Conservation (phyloP, 2,888 invertebrate species). For the Teleiodes luculella region DNA sequence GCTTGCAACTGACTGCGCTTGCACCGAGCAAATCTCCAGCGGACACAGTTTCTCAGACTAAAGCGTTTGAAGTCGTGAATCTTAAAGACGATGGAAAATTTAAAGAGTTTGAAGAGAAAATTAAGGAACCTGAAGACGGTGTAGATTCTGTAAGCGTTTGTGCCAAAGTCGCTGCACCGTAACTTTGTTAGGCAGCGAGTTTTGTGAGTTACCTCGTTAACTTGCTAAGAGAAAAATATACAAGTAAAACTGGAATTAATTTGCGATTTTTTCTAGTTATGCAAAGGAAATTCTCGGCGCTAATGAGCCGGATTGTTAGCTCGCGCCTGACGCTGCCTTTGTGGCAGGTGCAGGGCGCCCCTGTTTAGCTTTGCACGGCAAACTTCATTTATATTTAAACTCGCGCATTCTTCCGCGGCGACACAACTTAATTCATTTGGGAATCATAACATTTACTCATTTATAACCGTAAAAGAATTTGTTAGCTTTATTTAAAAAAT, state of each 20-base stretch:
- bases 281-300: constrained; percentile 48
- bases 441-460: not conserved
- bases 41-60: constrained; percentile 44
- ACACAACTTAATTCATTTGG: constrained; percentile 4
- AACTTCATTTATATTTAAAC: constrained; percentile 44
- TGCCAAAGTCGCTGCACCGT: constrained; percentile 52
- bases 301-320: constrained; percentile 68
- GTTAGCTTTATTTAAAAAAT: too few relatives aligned
- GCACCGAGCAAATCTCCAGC: constrained; percentile 28
- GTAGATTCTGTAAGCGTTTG: constrained; percentile 46
- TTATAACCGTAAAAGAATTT: too few relatives aligned
- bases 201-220: constrained; percentile 66
- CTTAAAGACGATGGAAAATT: constrained; percentile 63
- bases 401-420: constrained; percentile 10
- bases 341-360: constrained; percentile 47
- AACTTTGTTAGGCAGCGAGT: constrained; percentile 59
- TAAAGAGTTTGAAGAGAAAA: constrained; percentile 69
- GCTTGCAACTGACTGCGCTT: constrained; percentile 22
- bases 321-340: constrained; percentile 40
- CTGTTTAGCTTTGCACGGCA: constrained; percentile 40
- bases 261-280: constrained; percentile 47
- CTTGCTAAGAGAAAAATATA: constrained; percentile 55
- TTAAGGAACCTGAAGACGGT: constrained; percentile 51
- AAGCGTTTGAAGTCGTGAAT: constrained; percentile 44
- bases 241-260: constrained; percentile 61